These are phyloP conservation scores for Leucozona laternaria DNA, from an alignment of 2,888 invertebrate species.

Conservation along the genomic window DNA sequence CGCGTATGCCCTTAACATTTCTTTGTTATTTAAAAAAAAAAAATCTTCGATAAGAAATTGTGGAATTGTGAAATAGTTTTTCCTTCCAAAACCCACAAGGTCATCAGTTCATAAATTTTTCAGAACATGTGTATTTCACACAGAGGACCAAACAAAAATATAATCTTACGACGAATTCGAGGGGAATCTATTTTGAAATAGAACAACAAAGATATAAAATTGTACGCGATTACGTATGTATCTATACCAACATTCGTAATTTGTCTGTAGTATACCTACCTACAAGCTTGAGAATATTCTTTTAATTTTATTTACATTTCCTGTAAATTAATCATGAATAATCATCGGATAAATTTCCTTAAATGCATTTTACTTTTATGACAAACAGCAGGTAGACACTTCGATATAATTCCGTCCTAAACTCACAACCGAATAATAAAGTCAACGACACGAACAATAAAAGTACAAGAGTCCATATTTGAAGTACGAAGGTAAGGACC, in stretches of 20 bases:
- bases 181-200: conserved; percentile 1
- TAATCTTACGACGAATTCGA: neutral
- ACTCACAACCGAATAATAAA: neutral
- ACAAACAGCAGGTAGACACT: neutral
- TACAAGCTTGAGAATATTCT: neutral
- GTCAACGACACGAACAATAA: conserved; percentile 6
- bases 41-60: neutral
- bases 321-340: neutral
- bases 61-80: conserved; percentile 8
- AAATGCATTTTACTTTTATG: neutral
- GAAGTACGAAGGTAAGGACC: neutral
- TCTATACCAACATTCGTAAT: no score
- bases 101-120: neutral
- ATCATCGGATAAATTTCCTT: neutral
- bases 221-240: neutral
- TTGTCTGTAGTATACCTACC: no score
- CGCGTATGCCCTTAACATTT: neutral
- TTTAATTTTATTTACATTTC: neutral
- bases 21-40: neutral
- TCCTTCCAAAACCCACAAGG: neutral
- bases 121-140: neutral
- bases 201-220: neutral
- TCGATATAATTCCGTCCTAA: neutral
- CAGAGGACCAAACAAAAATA: neutral
- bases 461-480: conserved; percentile 24